These are phyloP conservation scores for Bellardia bayeri DNA, from an alignment of 2,888 invertebrate genomes.

Conservation along the genomic window DNA sequence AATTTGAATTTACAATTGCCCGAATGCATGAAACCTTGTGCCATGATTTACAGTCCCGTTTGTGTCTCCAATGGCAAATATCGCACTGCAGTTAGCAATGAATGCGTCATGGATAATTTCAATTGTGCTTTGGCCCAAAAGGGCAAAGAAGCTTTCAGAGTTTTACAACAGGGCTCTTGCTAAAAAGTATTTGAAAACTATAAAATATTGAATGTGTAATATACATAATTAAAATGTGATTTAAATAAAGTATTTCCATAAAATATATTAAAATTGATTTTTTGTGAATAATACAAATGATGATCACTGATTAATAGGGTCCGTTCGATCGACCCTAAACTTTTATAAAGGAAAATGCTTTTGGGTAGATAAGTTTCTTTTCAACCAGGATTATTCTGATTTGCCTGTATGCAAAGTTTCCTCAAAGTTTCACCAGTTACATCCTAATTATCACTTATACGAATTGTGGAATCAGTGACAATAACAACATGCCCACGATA, in stretches of 20 bases:
- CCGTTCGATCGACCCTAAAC: no score
- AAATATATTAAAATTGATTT: no score
- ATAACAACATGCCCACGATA: no score
- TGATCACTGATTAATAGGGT: no score
- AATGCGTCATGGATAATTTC: conserved; percentile 77
- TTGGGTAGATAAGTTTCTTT: no score
- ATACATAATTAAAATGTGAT: not conserved
- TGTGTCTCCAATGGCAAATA: conserved; percentile 81
- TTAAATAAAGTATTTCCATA: not conserved
- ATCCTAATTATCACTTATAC: no score
- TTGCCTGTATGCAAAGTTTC: no score
- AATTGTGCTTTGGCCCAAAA: conserved; percentile 77
- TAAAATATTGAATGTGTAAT: not conserved
- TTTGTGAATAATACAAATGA: no score
- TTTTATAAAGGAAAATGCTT: no score
- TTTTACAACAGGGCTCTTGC: conserved; percentile 72
- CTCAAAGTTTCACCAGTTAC: no score
- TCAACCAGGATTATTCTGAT: no score
- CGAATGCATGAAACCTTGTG: conserved; percentile 78
- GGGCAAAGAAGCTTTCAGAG: conserved; percentile 68
- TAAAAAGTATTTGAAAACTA: conserved; percentile 1
- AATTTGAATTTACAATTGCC: conserved; percentile 74
- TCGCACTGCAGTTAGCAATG: conserved; percentile 78
- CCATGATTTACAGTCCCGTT: conserved; percentile 80
- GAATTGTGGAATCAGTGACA: no score